Percentiles rank a stretch among this genome's conserved stretches.
These are phyloP conservation scores for Datnioides undecimradiatus DNA, from an alignment of 2,113 vertebrate genomes.

Conservation along the genomic window DNA sequence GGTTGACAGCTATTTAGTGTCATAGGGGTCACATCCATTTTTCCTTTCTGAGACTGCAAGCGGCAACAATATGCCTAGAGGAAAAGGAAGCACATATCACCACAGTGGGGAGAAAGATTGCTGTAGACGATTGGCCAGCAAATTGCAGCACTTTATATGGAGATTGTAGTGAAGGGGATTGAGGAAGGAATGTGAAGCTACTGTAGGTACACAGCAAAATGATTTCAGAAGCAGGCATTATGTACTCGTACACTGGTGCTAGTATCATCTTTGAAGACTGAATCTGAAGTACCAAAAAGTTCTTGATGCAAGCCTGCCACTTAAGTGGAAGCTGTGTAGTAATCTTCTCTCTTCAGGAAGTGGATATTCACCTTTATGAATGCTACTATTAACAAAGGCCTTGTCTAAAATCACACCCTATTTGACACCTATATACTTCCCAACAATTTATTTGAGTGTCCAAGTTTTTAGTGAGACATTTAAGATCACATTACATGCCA, in stretches of 20 bases:
- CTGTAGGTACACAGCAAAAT: constrained; percentile 12
- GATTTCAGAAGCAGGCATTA: constrained; percentile 18
- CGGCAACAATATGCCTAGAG: constrained; percentile 42
- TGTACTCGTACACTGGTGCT: constrained; percentile 2
- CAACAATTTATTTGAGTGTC: neutral
- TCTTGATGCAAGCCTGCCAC: neutral
- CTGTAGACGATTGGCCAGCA: constrained; percentile 42
- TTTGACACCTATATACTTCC: neutral
- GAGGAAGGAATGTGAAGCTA: constrained; percentile 7
- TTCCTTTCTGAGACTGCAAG: constrained; percentile 49
- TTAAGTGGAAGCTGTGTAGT: neutral
- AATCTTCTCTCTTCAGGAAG: neutral
- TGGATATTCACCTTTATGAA: neutral
- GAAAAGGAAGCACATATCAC: constrained; percentile 31
- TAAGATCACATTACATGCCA: no score
- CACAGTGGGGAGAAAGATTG: constrained; percentile 44
- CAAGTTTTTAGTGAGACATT: neutral
- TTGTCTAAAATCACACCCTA: neutral
- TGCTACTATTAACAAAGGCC: neutral
- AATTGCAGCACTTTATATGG: constrained; percentile 66
- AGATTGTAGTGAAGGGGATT: constrained; percentile 48
- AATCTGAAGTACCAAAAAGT: neutral
- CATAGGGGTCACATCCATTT: constrained; percentile 69
- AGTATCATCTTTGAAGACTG: neutral
- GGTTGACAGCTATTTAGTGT: constrained; percentile 77